phyloP scores from a whole-genome alignment of 2,888 invertebrate species.

The Scelioninae gen. 1 region DNA sequence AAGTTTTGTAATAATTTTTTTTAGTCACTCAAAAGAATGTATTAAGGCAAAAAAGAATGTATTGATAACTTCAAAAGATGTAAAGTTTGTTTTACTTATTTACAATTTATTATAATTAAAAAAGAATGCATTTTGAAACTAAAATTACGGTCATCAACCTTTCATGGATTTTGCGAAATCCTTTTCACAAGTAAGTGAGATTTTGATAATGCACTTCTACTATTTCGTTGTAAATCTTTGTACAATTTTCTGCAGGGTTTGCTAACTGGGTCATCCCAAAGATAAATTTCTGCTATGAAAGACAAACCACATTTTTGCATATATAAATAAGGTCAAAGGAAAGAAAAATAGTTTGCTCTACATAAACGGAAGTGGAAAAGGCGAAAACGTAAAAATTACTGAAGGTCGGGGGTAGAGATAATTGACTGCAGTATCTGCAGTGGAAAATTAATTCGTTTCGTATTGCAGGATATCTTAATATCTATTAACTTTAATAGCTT shows the following conservation, averaged over 20 bases:
- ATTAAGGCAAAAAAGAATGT: too few species aligned
- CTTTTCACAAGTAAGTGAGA: background rate
- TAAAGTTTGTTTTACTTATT: too few species aligned
- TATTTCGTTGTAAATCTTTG: background rate
- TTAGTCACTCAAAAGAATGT: too few species aligned
- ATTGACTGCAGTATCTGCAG: background rate
- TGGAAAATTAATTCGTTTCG: constrained; percentile 5
- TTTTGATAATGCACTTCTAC: background rate
- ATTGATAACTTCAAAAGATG: too few species aligned
- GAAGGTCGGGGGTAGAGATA: background rate
- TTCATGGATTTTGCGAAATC: background rate
- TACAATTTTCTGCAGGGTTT: background rate
- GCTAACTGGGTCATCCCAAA: background rate
- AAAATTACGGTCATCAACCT: too few species aligned
- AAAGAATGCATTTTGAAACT: too few species aligned
- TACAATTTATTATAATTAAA: too few species aligned
- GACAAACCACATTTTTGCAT: constrained; percentile 7
- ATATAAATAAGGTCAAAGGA: constrained; percentile 1
- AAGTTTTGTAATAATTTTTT: too few species aligned
- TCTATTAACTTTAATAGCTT: constrained; percentile 26
- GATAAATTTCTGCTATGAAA: background rate
- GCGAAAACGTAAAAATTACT: background rate
- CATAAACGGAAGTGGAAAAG: background rate
- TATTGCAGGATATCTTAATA: constrained; percentile 15
- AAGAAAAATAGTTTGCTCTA: background rate